Evolutionary conservation across 2,113 vertebrate species (phyloP).

Genomic region (Nannobrachium achirus): DNA sequence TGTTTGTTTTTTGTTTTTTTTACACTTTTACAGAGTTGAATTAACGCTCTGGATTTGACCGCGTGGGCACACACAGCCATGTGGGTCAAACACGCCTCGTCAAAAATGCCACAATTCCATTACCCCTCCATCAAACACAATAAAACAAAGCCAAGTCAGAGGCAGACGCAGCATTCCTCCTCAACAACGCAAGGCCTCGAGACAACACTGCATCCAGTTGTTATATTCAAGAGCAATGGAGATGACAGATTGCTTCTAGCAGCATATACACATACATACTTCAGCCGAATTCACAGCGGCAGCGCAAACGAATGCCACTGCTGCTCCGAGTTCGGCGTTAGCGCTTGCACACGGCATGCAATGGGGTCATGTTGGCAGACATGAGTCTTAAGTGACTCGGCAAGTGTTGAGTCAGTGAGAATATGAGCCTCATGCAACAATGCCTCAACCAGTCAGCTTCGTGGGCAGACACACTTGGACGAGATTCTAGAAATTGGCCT

Average conservation of each 20-base stretch:
- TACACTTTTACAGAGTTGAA: no score
- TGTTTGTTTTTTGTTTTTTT: no score
- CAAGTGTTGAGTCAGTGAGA: neutral
- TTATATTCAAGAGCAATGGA: neutral
- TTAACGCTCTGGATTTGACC: no score
- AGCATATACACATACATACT: neutral
- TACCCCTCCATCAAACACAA: neutral
- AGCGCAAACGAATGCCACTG: no score
- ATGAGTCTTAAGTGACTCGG: neutral
- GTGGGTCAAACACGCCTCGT: neutral
- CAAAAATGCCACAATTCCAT: neutral
- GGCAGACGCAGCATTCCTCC: neutral
- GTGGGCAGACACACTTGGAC: neutral
- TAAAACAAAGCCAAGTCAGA: neutral
- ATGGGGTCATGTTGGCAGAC: neutral
- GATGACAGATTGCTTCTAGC: neutral
- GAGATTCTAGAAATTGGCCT: neutral
- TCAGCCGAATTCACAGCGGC: no score
- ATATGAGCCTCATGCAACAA: neutral
- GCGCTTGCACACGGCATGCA: neutral
- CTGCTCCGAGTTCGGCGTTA: no score
- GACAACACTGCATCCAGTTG: neutral
- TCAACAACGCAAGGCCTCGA: neutral
- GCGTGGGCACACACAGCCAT: neutral
- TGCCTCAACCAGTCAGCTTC: neutral